Evolutionary conservation across 2,888 invertebrate species (phyloP).

Genomic region (Drosophila aldrichi): DNA sequence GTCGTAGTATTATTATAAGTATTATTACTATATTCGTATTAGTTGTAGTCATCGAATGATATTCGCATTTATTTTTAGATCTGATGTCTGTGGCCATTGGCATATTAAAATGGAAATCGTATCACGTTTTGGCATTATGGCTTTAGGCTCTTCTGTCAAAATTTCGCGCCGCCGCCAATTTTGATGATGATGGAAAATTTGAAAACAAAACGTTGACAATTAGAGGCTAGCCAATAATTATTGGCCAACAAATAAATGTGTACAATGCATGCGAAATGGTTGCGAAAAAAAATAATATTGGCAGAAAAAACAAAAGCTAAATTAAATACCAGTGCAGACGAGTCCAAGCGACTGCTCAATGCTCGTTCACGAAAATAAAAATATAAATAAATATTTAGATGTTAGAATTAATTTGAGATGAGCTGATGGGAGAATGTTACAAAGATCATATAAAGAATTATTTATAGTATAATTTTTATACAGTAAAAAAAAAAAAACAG

Average conservation of each 20-base stretch:
- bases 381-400: background rate
- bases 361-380: fast-evolving
- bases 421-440: background rate
- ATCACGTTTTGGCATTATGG: slow-evolving; percentile 72
- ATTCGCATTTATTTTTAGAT: background rate
- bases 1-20: background rate
- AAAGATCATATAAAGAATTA: background rate
- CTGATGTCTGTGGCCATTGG: background rate
- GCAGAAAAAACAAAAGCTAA: background rate
- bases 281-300: slow-evolving; percentile 1
- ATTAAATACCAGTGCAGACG: background rate
- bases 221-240: slow-evolving; percentile 40
- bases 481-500: too few species aligned
- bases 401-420: too few species aligned
- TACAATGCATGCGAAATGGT: slow-evolving; percentile 30
- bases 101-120: slow-evolving; percentile 31
- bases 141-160: slow-evolving; percentile 36
- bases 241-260: slow-evolving; percentile 39
- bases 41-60: background rate
- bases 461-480: too few species aligned
- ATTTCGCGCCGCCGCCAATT: slow-evolving; percentile 34
- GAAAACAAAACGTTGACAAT: slow-evolving; percentile 26
- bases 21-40: background rate
- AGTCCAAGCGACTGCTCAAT: background rate
- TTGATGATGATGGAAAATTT: slow-evolving; percentile 27